phyloP scores from a whole-genome alignment of 2,888 invertebrate genomes.

The Pristionchus exspectatus region DNA sequence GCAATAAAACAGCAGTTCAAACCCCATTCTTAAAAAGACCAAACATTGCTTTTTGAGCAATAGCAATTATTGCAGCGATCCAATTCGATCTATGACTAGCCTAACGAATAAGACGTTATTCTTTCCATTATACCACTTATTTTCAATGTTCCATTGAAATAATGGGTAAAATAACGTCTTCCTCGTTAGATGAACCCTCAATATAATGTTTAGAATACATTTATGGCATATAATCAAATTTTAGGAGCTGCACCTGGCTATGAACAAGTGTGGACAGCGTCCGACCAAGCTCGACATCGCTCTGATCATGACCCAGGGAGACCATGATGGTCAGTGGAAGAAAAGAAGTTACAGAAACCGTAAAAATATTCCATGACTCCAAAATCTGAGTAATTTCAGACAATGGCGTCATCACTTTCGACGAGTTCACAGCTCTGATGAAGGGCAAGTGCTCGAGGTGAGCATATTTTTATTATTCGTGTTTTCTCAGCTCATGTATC shows the following conservation, averaged over 20 bases:
- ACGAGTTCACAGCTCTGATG: slow-evolving; percentile 76
- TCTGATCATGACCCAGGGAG: slow-evolving; percentile 76
- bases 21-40: neutral
- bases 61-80: neutral
- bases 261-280: slow-evolving; percentile 76
- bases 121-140: neutral
- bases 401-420: slow-evolving; percentile 77
- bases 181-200: too few species aligned
- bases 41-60: neutral
- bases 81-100: neutral
- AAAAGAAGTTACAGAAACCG: too few species aligned
- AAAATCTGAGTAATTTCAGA: slow-evolving; percentile 63
- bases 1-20: neutral
- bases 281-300: slow-evolving; percentile 75
- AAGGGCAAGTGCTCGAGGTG: slow-evolving; percentile 57
- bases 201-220: too few species aligned
- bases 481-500: neutral
- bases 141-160: neutral
- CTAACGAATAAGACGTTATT: neutral
- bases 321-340: slow-evolving; percentile 72
- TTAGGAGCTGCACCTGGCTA: slow-evolving; percentile 73
- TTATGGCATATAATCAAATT: neutral
- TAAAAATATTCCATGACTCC: too few species aligned
- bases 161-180: too few species aligned
- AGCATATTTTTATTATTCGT: neutral